Base-by-base conservation (phyloP, 2,113 vertebrate species). In the Terrapene triunguis region DNA sequence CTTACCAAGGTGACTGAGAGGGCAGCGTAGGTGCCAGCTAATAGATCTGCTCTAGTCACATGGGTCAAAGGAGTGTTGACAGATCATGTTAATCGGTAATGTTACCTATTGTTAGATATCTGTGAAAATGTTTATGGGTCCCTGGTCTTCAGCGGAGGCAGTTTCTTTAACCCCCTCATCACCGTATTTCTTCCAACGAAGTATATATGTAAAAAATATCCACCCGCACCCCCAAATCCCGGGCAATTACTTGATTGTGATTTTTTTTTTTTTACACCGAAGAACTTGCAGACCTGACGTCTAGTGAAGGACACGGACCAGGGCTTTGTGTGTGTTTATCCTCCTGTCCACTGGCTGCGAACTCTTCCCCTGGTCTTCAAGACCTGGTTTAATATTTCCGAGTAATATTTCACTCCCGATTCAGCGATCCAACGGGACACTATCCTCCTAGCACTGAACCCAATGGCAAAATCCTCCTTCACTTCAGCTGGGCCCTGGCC, bases 51-150 rank as follows among this genome's bases (percentile, higher is more conserved):
- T 97, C 93, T 92, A 89, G 86, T 94, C 89, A 91, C 72, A 69
- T 3, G 82, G 96, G 93, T 96, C 93, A 96, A 96, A 97, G 95
- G 96, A 93, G 35, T 97, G 96, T 96, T 96, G 97, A 98, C 96
- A 96, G 90, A 95, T 74, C 83, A n/a, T n/a, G 89, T 90, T 97
- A 96, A 97, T 97, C 88, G 84, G 97, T 98, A 98, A 98, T 97
- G 85, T 91, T 88, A 88, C 65, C 65, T 72, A 38, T 81, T 93
- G 53, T 50, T 89, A 84, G 80, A 51, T 76, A 55, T 72, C n/a
- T 25, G 80, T 86, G 91, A 95, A 94, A 97, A 95, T 90, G 51
- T 69, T 72, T 72, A 93, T 59, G 93, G 84, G 81, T 87, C 44
- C 1, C 51, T 3, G 11, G 48, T 85, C 22, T 95, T 57, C 32